These are phyloP conservation scores for Pitangus sulphuratus DNA, from an alignment of 2,797 vertebrate species.

Conservation along the genomic window DNA sequence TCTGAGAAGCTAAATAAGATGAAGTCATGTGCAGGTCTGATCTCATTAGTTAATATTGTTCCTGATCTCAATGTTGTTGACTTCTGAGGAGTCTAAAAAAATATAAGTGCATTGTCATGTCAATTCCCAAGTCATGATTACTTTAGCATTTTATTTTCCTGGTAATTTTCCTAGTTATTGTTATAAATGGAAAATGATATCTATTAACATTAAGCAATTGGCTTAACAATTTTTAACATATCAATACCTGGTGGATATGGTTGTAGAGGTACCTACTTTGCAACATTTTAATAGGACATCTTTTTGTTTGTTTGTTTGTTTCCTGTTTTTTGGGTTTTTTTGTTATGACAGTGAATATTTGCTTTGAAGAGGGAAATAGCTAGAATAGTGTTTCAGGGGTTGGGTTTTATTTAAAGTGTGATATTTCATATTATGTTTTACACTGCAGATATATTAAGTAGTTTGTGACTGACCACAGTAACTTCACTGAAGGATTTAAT, in stretches of 20 bases:
- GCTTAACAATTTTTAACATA: neutral
- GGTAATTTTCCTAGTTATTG: neutral
- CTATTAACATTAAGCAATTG: neutral
- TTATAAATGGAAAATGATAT: neutral
- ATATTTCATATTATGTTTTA: neutral
- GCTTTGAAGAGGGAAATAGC: neutral
- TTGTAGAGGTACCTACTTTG: neutral
- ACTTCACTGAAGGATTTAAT: neutral
- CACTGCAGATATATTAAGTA: neutral
- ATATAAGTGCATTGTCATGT: neutral
- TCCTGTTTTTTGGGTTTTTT: neutral
- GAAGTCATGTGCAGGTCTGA: constrained; percentile 9
- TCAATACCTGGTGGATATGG: neutral
- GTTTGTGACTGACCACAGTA: neutral
- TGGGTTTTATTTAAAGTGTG: neutral
- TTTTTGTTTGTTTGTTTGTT: neutral
- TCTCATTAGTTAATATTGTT: constrained; percentile 32
- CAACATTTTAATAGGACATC: neutral
- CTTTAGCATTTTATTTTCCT: neutral
- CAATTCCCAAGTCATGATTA: neutral
- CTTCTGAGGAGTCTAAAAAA: neutral
- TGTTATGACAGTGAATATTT: neutral
- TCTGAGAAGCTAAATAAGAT: constrained; percentile 21
- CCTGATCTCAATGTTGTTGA: neutral
- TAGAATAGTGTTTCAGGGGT: neutral